phyloP scores from a whole-genome alignment of 2,797 vertebrate genomes.

The Anguilla anguilla region DNA sequence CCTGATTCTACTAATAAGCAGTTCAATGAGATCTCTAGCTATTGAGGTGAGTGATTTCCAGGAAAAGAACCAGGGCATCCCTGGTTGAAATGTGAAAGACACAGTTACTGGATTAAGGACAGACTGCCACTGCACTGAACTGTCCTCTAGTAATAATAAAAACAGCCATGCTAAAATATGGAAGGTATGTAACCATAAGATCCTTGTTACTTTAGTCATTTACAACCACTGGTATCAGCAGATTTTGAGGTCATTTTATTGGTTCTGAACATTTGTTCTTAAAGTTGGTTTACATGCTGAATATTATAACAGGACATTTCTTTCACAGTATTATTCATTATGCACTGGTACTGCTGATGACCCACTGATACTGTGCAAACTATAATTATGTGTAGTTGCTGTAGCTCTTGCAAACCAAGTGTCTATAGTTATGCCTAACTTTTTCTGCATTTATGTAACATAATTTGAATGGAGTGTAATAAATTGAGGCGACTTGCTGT shows the following conservation, averaged over 20 bases:
- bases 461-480: background rate
- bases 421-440: background rate
- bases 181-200: background rate
- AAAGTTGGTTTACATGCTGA: background rate
- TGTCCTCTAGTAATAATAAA: slow-evolving; percentile 4
- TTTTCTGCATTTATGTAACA: background rate
- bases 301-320: background rate
- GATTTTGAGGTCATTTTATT: background rate
- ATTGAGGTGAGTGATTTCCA: background rate
- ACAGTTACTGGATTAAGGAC: background rate
- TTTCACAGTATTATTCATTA: background rate
- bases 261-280: background rate
- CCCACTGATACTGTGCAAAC: background rate
- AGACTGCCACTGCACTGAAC: background rate
- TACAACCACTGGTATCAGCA: background rate
- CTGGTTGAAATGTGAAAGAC: background rate
- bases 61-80: too few species aligned
- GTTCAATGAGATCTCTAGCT: background rate
- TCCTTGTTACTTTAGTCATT: background rate
- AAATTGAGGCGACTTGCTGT: background rate
- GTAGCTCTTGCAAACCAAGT: background rate
- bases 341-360: background rate
- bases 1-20: background rate
- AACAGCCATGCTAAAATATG: background rate
- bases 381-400: background rate